Conservation (phyloP, 2,888 invertebrate genomes). For the Xestobium rufovillosum region DNA sequence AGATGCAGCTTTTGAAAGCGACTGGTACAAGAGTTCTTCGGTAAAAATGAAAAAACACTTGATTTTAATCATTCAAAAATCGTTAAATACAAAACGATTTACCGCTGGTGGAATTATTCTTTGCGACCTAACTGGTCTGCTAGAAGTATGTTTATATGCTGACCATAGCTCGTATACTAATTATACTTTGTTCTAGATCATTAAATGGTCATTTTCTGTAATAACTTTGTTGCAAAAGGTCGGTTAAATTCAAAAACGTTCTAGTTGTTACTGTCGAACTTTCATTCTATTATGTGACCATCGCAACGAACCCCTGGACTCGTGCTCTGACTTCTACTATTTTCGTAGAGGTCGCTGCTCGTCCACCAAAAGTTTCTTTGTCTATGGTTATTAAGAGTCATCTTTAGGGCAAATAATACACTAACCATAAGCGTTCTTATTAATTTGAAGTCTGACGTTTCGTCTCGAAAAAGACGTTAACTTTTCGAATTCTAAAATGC, state of each 20-base stretch:
- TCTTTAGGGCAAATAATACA: constrained; percentile 1
- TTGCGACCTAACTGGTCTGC: background rate
- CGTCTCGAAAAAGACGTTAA: background rate
- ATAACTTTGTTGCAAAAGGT: constrained; percentile 1
- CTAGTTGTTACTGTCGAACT: too few species aligned
- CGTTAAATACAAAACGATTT: background rate
- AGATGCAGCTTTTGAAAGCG: background rate
- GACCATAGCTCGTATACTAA: background rate
- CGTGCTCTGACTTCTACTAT: too few species aligned
- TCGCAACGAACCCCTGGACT: too few species aligned
- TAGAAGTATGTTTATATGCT: background rate
- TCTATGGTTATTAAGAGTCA: too few species aligned
- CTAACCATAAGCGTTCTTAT: background rate
- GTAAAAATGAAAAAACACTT: background rate
- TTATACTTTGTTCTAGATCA: constrained; percentile 1
- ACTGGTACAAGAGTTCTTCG: background rate
- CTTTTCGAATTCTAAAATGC: constrained; percentile 5
- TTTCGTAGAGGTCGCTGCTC: too few species aligned
- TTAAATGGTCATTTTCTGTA: background rate
- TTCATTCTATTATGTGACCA: too few species aligned
- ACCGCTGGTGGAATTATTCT: constrained; percentile 2
- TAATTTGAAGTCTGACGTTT: too few species aligned
- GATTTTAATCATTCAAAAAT: background rate
- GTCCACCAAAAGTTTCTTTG: too few species aligned
- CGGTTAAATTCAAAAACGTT: background rate